Conservation (phyloP, 1,140 invertebrate genomes). For the Drosophila subobscura region DNA sequence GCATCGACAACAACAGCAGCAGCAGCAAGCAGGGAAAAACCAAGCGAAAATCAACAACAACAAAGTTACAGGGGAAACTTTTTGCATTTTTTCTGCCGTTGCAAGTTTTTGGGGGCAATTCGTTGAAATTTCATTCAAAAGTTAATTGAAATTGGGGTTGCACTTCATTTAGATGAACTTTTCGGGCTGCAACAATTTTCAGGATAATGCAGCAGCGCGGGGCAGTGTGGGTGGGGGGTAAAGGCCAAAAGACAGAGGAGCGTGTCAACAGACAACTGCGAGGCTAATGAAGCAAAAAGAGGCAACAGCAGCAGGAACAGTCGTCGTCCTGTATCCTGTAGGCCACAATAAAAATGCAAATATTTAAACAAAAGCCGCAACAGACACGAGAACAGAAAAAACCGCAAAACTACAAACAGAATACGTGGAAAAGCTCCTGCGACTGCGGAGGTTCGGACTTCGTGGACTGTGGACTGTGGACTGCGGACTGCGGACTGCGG, state of each 20-base stretch:
- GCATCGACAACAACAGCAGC: slow-evolving; percentile 59
- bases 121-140: slow-evolving; percentile 76
- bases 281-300: slow-evolving; percentile 66
- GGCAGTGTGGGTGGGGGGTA: neutral
- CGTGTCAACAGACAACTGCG: slow-evolving; percentile 43
- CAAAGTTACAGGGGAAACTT: slow-evolving; percentile 57
- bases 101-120: slow-evolving; percentile 57
- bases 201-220: slow-evolving; percentile 2
- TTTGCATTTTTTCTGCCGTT: slow-evolving; percentile 46
- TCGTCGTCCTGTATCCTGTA: neutral
- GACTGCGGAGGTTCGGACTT: slow-evolving; percentile 4
- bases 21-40: slow-evolving; percentile 15
- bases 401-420: slow-evolving; percentile 69
- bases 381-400: slow-evolving; percentile 56
- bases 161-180: slow-evolving; percentile 73
- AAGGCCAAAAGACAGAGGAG: slow-evolving; percentile 41
- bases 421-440: slow-evolving; percentile 45
- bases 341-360: slow-evolving; percentile 76
- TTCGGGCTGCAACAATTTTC: slow-evolving; percentile 51
- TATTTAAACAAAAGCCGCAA: slow-evolving; percentile 63
- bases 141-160: slow-evolving; percentile 76
- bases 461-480: neutral
- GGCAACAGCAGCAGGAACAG: slow-evolving; percentile 30
- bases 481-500: neutral
- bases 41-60: slow-evolving; percentile 1